Evolutionary conservation across 2,797 vertebrate species (phyloP), one percentile per base, ranked within the genome.

Genomic region (Nannoperca obscura): DNA sequence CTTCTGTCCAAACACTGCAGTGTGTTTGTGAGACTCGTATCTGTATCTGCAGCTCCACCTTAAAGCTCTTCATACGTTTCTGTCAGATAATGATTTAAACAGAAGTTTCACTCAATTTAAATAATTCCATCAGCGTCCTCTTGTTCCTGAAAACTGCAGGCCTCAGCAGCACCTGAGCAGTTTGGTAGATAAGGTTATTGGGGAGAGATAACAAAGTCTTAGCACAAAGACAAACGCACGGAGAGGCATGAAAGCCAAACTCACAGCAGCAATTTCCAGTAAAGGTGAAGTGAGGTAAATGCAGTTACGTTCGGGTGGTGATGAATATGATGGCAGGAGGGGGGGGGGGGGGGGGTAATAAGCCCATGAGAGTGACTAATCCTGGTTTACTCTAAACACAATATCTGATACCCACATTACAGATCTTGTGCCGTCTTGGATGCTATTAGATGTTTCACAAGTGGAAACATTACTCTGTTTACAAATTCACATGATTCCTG

Each of bases 151-250:
- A 87, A 91, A 84, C 60, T 85, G 88, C 84, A 46, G 62, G 86
- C 38, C 85, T 90, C 87, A 90, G 92, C 91, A 78, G 54, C 77
- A 76, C 82, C 80, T 36, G 69, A 55, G 74, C 27, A 76, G 79
- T 83, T 76, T 68, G 22, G 67, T 15, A 90, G 90, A 91, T 92
- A 86, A 88, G 81, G 67, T 77, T 84, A 70, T 77, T 63, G 72
- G 72, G 40, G 70, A 50, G 74, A 88, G 87, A 92, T 89, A 89
- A 86, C 71, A 86, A 84, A 82, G 83, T 85, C 81, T 90, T 79
- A 64, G 76, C 79, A 61, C 71, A 75, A 67, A 79, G 78, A 82
- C 75, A 75, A 75, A 80, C 34, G 42, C 52, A 27, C 24, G 0
- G 49, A 68, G 71, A 74, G 64, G 64, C 66, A 57, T n/a, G 30